A percentile compares a stretch with the other conserved stretches of the same genome.
phyloP scores from a whole-genome alignment of 2,113 vertebrate species.

The Polyodon spathula region DNA sequence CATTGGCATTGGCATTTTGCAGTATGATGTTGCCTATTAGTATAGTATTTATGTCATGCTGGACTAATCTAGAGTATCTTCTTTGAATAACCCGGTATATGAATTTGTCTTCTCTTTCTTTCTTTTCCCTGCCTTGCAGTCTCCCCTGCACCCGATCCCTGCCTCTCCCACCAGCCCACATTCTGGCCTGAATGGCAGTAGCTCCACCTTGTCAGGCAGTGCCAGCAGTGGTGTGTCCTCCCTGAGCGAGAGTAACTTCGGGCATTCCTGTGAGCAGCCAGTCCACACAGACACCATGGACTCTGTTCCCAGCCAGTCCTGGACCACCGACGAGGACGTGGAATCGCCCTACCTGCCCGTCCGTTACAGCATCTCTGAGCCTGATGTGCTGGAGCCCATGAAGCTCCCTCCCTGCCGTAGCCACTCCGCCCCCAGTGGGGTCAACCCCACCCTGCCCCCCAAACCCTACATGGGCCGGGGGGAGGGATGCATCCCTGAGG shows the following conservation, averaged over 20 bases:
- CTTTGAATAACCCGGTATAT: no score
- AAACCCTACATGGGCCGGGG: conserved; percentile 89
- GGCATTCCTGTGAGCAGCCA: conserved; percentile 65
- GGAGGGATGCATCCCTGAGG: conserved; percentile 75
- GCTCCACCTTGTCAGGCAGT: conserved; percentile 88
- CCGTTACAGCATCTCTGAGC: conserved; percentile 82
- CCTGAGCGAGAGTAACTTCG: conserved; percentile 87
- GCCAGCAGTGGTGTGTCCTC: conserved; percentile 93
- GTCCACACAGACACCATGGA: conserved; percentile 81
- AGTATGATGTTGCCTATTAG: no score
- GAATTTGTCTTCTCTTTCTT: conserved; percentile 9
- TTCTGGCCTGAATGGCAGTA: conserved; percentile 86
- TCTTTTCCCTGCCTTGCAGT: conserved; percentile 52
- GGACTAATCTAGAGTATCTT: no score
- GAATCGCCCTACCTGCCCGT: conserved; percentile 84
- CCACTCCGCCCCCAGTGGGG: conserved; percentile 74
- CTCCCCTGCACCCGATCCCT: conserved; percentile 86
- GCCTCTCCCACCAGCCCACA: conserved; percentile 89
- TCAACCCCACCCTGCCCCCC: conserved; percentile 67
- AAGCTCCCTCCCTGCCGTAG: conserved; percentile 86
- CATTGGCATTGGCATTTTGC: no score
- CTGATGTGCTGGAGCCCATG: conserved; percentile 76
- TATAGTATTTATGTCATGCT: no score
- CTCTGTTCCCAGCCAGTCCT: conserved; percentile 81
- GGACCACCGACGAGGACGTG: conserved; percentile 78